A percentile compares a stretch with the other conserved stretches of the same genome.
These are phyloP conservation scores for Alosa sapidissima DNA, from an alignment of 2,797 vertebrate species.

Conservation along the genomic window DNA sequence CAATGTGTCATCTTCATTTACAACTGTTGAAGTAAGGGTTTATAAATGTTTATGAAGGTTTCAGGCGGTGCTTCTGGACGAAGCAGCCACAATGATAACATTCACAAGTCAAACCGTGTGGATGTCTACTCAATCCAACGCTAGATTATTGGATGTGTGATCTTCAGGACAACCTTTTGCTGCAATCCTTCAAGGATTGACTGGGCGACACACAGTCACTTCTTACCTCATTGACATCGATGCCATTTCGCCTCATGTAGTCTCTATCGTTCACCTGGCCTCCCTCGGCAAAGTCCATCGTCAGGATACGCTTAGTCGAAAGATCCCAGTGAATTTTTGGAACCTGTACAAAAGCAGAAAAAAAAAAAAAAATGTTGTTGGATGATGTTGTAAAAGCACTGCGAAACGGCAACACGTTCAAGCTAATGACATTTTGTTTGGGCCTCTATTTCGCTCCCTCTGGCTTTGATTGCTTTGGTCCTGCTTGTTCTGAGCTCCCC, in stretches of 20 bases:
- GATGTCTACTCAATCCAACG: background rate
- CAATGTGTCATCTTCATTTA: background rate
- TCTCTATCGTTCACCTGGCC: constrained; percentile 91
- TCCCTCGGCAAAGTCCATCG: constrained; percentile 95
- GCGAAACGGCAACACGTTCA: background rate
- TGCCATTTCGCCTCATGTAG: constrained; percentile 86
- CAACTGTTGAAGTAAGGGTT: background rate
- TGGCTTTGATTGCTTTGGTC: background rate
- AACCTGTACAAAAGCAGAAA: constrained; percentile 70
- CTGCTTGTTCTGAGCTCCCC: background rate
- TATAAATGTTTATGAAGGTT: background rate
- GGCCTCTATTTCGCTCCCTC: too few relatives aligned
- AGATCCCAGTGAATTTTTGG: constrained; percentile 92
- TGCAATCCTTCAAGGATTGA: background rate
- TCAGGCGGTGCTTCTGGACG: background rate
- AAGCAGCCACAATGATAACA: background rate
- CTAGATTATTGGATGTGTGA: background rate
- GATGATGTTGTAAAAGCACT: background rate
- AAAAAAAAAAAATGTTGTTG: background rate
- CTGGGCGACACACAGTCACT: background rate
- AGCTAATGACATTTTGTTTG: background rate
- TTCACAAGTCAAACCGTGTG: background rate
- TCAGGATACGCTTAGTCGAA: constrained; percentile 88
- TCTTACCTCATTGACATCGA: constrained; percentile 88
- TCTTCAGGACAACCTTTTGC: background rate